Evolutionary conservation across 2,888 invertebrate genomes (phyloP).

Genomic region (Caradrina kadenii): DNA sequence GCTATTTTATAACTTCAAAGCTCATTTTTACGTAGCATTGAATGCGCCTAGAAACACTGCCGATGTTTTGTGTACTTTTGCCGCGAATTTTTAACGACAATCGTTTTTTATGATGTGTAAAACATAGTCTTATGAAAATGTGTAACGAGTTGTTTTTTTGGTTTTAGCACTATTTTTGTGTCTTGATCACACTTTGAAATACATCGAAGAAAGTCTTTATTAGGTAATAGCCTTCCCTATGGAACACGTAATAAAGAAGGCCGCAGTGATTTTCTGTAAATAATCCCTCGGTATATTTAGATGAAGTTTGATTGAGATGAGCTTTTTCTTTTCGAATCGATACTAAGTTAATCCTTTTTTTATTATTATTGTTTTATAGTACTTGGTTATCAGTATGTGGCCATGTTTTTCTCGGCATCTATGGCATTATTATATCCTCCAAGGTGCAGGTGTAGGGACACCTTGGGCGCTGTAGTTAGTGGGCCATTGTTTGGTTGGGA

Average conservation of each 20-base stretch:
- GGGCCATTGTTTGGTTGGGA: too few relatives aligned
- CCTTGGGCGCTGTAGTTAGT: too few relatives aligned
- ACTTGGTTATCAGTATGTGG: too few relatives aligned
- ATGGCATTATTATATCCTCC: too few relatives aligned
- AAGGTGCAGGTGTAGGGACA: too few relatives aligned
- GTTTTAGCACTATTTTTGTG: slow-evolving; percentile 50
- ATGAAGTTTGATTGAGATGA: too few relatives aligned
- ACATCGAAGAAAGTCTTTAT: slow-evolving; percentile 40
- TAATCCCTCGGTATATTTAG: too few relatives aligned
- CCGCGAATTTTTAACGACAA: slow-evolving; percentile 46
- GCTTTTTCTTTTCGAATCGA: too few relatives aligned
- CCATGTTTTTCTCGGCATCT: too few relatives aligned
- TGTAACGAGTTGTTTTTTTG: slow-evolving; percentile 69
- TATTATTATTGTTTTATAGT: too few relatives aligned
- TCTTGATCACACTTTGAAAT: slow-evolving; percentile 58
- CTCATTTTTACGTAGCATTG: slow-evolving; percentile 57
- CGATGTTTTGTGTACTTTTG: slow-evolving; percentile 42
- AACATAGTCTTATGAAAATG: slow-evolving; percentile 71
- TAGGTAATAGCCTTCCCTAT: background rate
- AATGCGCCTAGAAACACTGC: slow-evolving; percentile 59
- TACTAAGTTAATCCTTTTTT: too few relatives aligned
- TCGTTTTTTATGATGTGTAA: slow-evolving; percentile 53
- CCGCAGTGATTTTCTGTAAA: too few relatives aligned
- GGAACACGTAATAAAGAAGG: background rate
- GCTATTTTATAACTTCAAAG: slow-evolving; percentile 51